These are phyloP conservation scores for Phataginus tricuspis DNA, from an alignment of 2,797 vertebrate genomes.

Conservation along the genomic window DNA sequence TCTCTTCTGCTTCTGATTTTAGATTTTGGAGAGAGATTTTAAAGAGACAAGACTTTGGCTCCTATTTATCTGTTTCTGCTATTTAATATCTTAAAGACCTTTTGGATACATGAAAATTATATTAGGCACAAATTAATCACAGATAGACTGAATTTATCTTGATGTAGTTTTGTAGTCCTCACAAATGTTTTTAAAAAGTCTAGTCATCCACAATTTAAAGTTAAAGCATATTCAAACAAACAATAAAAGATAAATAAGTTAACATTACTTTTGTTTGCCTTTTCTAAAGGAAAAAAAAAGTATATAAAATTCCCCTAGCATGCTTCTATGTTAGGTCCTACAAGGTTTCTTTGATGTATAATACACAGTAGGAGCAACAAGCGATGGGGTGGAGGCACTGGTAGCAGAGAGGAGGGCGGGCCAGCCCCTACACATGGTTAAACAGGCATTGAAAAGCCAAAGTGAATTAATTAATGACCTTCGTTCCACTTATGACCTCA, in stretches of 20 bases:
- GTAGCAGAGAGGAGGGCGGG: not conserved
- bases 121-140: constrained; percentile 15
- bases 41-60: not conserved
- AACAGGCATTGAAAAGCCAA: not conserved
- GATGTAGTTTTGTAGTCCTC: not conserved
- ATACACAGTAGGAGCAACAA: not conserved
- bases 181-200: not conserved
- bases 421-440: not conserved
- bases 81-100: not conserved
- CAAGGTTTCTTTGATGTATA: not conserved
- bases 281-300: not conserved
- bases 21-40: constrained; percentile 8
- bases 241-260: not conserved
- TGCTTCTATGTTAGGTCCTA: not conserved
- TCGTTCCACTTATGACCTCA: not conserved
- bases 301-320: not conserved
- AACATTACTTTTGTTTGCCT: not conserved
- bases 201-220: not conserved
- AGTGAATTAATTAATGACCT: not conserved
- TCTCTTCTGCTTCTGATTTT: too few species aligned
- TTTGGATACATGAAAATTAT: not conserved
- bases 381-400: not conserved
- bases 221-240: not conserved
- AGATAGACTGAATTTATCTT: constrained; percentile 6
- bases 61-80: not conserved